Percentiles rank a stretch among this genome's conserved stretches.
Conservation (phyloP, 2,888 invertebrate species). For the Lasioglossum calceatum region DNA sequence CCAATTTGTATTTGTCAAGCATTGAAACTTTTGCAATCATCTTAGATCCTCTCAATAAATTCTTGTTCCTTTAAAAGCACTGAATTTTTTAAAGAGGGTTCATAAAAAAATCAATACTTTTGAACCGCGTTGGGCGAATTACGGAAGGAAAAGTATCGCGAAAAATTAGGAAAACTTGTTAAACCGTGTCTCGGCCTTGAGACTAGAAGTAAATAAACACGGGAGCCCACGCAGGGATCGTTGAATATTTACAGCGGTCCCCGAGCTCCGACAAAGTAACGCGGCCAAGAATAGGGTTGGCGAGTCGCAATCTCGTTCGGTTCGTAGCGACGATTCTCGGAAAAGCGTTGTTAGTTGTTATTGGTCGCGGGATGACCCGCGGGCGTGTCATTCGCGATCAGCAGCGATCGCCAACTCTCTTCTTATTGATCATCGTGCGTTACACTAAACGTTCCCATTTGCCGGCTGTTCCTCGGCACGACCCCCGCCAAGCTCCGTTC, state of each 20-base stretch:
- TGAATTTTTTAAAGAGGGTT: not conserved
- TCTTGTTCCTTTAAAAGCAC: too few species aligned
- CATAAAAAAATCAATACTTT: not conserved
- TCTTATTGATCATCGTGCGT: slow-evolving; percentile 7
- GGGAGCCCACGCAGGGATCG: not conserved
- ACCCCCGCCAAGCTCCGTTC: not conserved
- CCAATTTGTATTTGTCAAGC: too few species aligned
- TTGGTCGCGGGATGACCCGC: not conserved
- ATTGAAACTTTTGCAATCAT: too few species aligned
- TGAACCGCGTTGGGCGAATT: not conserved
- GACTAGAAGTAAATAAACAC: not conserved
- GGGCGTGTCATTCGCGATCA: not conserved
- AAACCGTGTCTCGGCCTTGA: not conserved
- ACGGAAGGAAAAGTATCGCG: not conserved
- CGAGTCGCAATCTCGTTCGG: not conserved
- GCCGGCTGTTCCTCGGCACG: not conserved
- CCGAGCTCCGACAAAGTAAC: not conserved
- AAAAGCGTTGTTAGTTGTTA: not conserved
- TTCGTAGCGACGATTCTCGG: not conserved
- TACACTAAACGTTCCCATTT: not conserved
- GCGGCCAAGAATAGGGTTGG: not conserved
- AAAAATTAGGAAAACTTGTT: not conserved
- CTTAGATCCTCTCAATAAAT: too few species aligned
- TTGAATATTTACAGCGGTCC: not conserved
- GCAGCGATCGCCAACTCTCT: not conserved